Evolutionary conservation across 2,113 vertebrate genomes (phyloP), one percentile per base, ranked within the genome.

Genomic region (Glaucomys volans): DNA sequence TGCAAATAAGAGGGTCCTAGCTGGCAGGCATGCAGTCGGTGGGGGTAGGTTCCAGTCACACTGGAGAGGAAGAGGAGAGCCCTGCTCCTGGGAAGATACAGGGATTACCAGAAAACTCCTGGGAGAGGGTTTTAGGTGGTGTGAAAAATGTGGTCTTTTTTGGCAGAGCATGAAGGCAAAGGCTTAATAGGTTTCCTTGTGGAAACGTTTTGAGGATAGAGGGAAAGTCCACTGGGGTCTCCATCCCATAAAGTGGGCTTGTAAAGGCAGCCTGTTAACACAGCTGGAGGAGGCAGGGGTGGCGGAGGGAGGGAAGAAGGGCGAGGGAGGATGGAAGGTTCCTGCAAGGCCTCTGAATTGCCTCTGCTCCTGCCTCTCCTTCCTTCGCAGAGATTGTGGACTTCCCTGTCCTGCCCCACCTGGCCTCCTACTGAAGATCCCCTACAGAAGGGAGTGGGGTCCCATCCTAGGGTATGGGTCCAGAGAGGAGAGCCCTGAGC

Each of bases 141-240:
- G 93, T 97, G 95, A 32, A 95, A 97, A 97, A 94, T 97, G 93
- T 84, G 96, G 93, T 90, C 79, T 74, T 97, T 98, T 96, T 93
- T 97, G 97, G 96, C 97, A 97, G 47, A 94, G 95, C 95, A 95
- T 96, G 87, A 98, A 97, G 96, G 96, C 95, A 82, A 71, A 75
- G 54, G 87, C 87, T 96, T 97, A 97, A 96, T 81, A 80, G 95
- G 86, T 93, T 98, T 97, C 97, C 97, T 97, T 90, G 91, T 96
- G 96, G 97, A 97, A 97, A 97, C 30, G 7, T 90, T 95, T 92
- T 87, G 80, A 96, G 91, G 93, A 90, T 85, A 74, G 90, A 94
- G 96, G 88, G 90, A 98, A 97, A 96, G 91, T 93, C 97, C 50
- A 0, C 93, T 96, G 97, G 93, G 95, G 89, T 97, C 95, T 97